Evolutionary conservation across 1,140 invertebrate species (phyloP), one percentile per base, ranked within the genome.

Genomic region (Vanessa atalanta): DNA sequence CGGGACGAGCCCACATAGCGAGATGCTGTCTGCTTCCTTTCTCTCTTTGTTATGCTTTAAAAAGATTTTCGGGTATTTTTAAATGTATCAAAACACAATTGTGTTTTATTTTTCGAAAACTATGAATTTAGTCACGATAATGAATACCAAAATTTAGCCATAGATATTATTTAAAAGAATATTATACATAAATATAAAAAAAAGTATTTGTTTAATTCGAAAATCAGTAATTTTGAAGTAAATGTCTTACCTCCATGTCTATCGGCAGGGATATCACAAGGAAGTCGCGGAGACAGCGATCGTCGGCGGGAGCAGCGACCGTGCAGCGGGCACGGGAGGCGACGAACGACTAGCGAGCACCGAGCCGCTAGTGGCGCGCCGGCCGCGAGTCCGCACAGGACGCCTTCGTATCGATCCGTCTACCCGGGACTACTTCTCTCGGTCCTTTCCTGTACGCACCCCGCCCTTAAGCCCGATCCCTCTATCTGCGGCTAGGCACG

Each of bases 401-500:
- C 83, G 86, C 83, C 79, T 68, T 68, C 79, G 83, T 89, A 89
- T 89, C 81, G 88, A 89, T 89, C 86, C 83, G 85, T 79, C 83
- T 83, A 76, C 78, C 84, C 82, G 80, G 80, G 80, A 80, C 48
- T 71, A 64, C 70, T 79, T 20, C 55, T 60, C 75, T 66, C 72
- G 74, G 60, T 76, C 76, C 75, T 79, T 51, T 83, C 82, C 81
- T 83, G 78, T 77, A 81, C 77, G 77, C 77, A 78, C 78, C 79
- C 73, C 70, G 64, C 79, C 78, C 79, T 73, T 50, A 48, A 72
- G 57, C 81, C 47, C 79, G 76, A 86, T 84, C 83, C 80, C 82
- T 85, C 81, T 86, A 86, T 86, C 87, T 83, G 83, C 79, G 79
- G 81, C 79, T 83, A 84, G 81, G 68, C 79, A 83, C 85, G 82